A percentile compares a stretch with the other conserved stretches of the same genome.
These are phyloP conservation scores for Epicampocera succincta DNA, from an alignment of 2,888 invertebrate genomes.

Conservation along the genomic window DNA sequence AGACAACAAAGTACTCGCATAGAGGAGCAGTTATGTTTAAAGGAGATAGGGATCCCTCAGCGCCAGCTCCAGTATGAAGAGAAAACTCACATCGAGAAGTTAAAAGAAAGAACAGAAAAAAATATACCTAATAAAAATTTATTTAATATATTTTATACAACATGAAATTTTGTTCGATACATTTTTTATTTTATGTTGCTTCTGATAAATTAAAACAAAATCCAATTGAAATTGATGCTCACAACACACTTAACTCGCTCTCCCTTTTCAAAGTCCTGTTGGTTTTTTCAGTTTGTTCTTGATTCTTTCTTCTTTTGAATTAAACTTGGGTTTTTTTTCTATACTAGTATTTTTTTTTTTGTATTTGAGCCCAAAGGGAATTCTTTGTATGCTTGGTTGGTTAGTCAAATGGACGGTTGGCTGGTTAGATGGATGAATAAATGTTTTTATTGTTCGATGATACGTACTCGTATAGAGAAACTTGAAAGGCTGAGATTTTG, in stretches of 20 bases:
- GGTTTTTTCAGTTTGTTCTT: conserved; percentile 35
- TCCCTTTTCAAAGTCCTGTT: conserved; percentile 23
- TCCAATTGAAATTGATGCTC: conserved; percentile 67
- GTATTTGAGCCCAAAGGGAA: conserved; percentile 60
- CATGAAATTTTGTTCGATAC: conserved; percentile 62
- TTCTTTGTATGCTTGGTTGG: conserved; percentile 60
- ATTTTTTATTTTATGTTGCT: conserved; percentile 48
- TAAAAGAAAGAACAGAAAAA: conserved; percentile 4
- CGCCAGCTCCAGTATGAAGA: conserved; percentile 14
- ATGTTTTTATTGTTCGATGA: conserved; percentile 49
- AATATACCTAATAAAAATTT: conserved; percentile 20
- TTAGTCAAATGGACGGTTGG: conserved; percentile 65
- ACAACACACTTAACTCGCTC: conserved; percentile 40
- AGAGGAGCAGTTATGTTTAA: conserved; percentile 9
- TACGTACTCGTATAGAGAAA: conserved; percentile 12
- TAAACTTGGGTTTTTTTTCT: conserved; percentile 43
- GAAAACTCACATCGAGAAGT: conserved; percentile 13
- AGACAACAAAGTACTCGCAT: conserved; percentile 20
- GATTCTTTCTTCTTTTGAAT: conserved; percentile 49
- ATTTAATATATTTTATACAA: conserved; percentile 55
- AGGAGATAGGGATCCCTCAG: conserved; percentile 29
- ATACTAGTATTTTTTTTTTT: conserved; percentile 22
- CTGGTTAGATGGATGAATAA: conserved; percentile 61
- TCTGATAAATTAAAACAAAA: conserved; percentile 65
- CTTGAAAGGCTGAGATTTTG: conserved; percentile 10